These are phyloP conservation scores for Scaptomyza reducta DNA, from an alignment of 2,888 invertebrate species.

Conservation along the genomic window DNA sequence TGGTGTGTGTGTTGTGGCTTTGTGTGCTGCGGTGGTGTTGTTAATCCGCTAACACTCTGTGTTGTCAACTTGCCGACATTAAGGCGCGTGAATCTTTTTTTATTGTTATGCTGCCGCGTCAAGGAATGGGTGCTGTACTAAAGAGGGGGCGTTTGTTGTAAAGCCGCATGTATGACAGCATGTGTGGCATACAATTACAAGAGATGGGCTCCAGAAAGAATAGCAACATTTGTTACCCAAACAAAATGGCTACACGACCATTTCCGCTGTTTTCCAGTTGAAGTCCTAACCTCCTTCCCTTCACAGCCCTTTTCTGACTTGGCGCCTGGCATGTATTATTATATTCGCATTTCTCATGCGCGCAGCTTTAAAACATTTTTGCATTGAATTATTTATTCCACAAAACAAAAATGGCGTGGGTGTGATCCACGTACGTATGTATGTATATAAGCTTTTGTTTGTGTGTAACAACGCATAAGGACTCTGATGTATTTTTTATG, in stretches of 20 bases:
- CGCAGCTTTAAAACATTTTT: slow-evolving; percentile 53
- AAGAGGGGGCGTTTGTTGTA: slow-evolving; percentile 22
- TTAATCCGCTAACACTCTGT: slow-evolving; percentile 76
- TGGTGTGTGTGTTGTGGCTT: slow-evolving; percentile 27
- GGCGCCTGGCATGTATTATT: slow-evolving; percentile 64
- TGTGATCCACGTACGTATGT: background rate
- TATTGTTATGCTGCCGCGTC: slow-evolving; percentile 69
- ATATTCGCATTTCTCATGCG: slow-evolving; percentile 74
- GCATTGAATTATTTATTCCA: slow-evolving; percentile 59
- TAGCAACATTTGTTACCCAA: slow-evolving; percentile 67
- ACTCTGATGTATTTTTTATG: slow-evolving; percentile 75
- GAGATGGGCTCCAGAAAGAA: slow-evolving; percentile 33
- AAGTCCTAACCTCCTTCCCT: slow-evolving; percentile 23
- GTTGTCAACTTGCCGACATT: slow-evolving; percentile 78
- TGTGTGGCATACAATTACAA: slow-evolving; percentile 72
- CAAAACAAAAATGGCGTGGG: slow-evolving; percentile 37
- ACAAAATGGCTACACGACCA: slow-evolving; percentile 70
- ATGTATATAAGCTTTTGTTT: background rate
- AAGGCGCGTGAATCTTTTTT: slow-evolving; percentile 75
- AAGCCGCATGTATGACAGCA: slow-evolving; percentile 65
- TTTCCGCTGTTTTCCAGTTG: slow-evolving; percentile 68
- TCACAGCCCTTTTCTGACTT: slow-evolving; percentile 22
- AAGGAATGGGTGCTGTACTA: slow-evolving; percentile 18
- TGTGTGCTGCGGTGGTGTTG: slow-evolving; percentile 33
- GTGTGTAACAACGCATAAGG: slow-evolving; percentile 31